phyloP scores from a whole-genome alignment of 2,113 vertebrate genomes.

The Orcinus orca region DNA sequence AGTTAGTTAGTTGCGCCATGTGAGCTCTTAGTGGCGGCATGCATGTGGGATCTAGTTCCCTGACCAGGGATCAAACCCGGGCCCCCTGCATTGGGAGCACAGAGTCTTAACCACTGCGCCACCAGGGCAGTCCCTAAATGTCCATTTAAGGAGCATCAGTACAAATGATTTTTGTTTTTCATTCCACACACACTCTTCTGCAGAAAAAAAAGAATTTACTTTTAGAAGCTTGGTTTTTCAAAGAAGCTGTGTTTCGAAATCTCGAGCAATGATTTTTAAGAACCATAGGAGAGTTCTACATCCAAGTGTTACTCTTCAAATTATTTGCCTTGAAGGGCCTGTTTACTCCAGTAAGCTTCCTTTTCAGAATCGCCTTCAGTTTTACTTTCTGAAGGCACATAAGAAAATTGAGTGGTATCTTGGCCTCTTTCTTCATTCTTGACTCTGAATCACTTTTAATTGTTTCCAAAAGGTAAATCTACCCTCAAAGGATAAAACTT shows the following conservation, averaged over 20 bases:
- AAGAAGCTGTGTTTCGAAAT: background rate
- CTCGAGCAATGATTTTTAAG: background rate
- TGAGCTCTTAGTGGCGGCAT: too few species aligned
- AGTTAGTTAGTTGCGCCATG: too few species aligned
- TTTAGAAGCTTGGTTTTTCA: background rate
- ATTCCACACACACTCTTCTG: background rate
- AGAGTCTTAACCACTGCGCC: too few species aligned
- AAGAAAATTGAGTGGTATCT: background rate
- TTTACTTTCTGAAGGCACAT: background rate
- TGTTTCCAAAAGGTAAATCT: background rate
- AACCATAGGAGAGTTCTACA: background rate
- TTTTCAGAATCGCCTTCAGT: background rate
- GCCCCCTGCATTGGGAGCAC: too few species aligned
- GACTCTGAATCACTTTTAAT: conserved; percentile 7
- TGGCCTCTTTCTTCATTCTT: background rate
- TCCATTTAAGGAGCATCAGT: background rate
- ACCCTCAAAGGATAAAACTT: conserved; percentile 18
- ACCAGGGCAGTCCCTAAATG: background rate
- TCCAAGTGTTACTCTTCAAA: background rate
- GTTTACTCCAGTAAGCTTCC: background rate
- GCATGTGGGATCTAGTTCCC: too few species aligned
- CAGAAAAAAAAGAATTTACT: background rate
- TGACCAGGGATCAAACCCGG: too few species aligned
- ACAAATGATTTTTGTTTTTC: background rate
- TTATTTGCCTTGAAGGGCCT: background rate